Evolutionary conservation across 2,113 vertebrate species (phyloP), one percentile per base, ranked within the genome.

Genomic region (Eurystomus gularis): DNA sequence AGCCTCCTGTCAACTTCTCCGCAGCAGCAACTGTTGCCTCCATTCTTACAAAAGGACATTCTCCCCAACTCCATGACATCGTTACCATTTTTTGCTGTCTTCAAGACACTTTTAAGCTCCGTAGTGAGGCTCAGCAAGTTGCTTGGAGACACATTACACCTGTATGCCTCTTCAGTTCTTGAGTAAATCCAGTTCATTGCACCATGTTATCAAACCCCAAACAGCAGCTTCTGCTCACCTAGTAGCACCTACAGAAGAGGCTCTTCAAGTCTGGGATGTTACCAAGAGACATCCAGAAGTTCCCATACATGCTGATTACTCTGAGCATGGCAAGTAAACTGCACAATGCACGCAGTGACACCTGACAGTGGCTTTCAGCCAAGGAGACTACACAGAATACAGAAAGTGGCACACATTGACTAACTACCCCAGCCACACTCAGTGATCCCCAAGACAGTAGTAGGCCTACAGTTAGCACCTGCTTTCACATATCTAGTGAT

Each of bases 231-330:
- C 64, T 95, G 58, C 37, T 91, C 64, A 93, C 72, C 72, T 77
- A 83, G 33, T 8, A 64, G 39, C 44, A 86, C 44, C 83, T 92
- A 88, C 40, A 94, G 89, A 88, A 93, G 76, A 94, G 44, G 93
- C 54, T 93, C 89, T 86, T 96, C 86, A 86, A 82, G 54, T 40
- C 54, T 81, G 54, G 44, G 83, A 90, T 83, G 40, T 57, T 92
- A 90, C 7, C 49, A 77, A 90, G 76, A 77, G 25, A 79, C 23
- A 93, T 60, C 48, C 88, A 71, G 54, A 83, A 93, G 86, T n/a
- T 83, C 44, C 49, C 46, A 93, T 29, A 44, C 16, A 44, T 4
- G 24, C 40, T 73, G 72, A 49, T 68, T 81, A 65, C 13, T 11
- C 71, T 57, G 35, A 77, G 80, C 83, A 88, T 2, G 10, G 46